Conservation (phyloP, 2,113 vertebrate genomes). For the Hydropotes inermis region DNA sequence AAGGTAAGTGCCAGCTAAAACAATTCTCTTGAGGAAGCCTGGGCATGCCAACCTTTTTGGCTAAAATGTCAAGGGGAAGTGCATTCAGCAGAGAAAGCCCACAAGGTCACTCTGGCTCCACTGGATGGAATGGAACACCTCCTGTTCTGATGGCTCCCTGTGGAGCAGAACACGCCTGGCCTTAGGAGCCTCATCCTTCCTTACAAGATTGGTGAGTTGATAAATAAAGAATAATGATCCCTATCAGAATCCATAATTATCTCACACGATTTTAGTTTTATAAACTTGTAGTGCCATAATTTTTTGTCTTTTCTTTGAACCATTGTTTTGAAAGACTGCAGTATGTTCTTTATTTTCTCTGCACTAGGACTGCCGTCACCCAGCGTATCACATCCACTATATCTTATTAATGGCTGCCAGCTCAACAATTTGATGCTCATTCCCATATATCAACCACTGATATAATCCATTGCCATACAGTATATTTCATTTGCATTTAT, state of each 20-base stretch:
- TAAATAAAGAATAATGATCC: slow-evolving; percentile 66
- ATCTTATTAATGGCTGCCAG: slow-evolving; percentile 74
- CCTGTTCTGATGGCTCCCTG: not conserved
- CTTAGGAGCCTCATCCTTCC: not conserved
- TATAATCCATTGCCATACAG: slow-evolving; percentile 68
- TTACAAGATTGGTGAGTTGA: slow-evolving; percentile 3
- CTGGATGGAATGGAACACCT: not conserved
- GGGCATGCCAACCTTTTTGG: not conserved
- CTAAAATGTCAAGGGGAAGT: not conserved
- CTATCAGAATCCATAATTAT: slow-evolving; percentile 70
- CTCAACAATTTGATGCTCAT: slow-evolving; percentile 68
- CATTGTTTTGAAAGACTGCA: slow-evolving; percentile 72
- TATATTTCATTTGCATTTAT: slow-evolving; percentile 78
- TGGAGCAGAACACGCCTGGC: not conserved
- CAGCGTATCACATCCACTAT: slow-evolving; percentile 58
- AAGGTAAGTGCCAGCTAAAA: not conserved
- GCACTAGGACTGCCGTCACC: slow-evolving; percentile 46
- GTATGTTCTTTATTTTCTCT: slow-evolving; percentile 51
- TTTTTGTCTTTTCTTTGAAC: slow-evolving; percentile 63
- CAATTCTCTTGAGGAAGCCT: not conserved
- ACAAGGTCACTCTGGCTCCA: not conserved
- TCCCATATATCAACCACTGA: slow-evolving; percentile 67
- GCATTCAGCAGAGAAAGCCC: not conserved
- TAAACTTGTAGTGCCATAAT: slow-evolving; percentile 63
- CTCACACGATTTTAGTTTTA: slow-evolving; percentile 58